Percentiles rank a stretch among this genome's conserved stretches.
These are phyloP conservation scores for Salticus scenicus DNA, from an alignment of 2,888 invertebrate species.

Conservation along the genomic window DNA sequence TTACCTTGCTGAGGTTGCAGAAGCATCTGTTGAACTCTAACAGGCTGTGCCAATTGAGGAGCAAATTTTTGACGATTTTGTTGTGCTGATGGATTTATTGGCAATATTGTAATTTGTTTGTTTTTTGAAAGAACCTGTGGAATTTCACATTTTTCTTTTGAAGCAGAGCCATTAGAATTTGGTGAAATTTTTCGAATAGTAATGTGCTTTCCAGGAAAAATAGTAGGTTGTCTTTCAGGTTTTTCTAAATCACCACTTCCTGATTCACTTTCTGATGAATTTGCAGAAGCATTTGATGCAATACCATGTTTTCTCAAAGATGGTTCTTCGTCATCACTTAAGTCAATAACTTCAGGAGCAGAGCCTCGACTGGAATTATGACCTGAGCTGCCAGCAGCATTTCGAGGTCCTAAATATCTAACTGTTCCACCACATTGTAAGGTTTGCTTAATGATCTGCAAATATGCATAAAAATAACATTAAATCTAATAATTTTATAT, in stretches of 20 bases:
- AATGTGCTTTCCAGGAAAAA: constrained; percentile 58
- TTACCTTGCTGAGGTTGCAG: constrained; percentile 64
- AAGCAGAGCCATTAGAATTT: constrained; percentile 18
- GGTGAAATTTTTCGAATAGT: constrained; percentile 57
- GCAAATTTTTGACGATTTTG: constrained; percentile 62
- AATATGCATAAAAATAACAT: not conserved
- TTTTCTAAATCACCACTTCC: constrained; percentile 48
- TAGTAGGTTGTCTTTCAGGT: constrained; percentile 19
- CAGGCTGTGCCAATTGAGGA: constrained; percentile 64
- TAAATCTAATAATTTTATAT: too few species aligned
- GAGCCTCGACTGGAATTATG: constrained; percentile 54
- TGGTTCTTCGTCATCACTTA: constrained; percentile 71
- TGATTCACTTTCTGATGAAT: constrained; percentile 62
- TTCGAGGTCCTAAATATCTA: constrained; percentile 58
- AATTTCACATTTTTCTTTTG: constrained; percentile 62
- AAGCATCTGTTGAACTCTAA: constrained; percentile 65
- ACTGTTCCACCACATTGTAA: constrained; percentile 71
- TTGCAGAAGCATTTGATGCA: constrained; percentile 54
- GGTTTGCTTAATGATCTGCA: constrained; percentile 69
- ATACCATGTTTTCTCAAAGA: constrained; percentile 36
- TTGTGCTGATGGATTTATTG: constrained; percentile 55
- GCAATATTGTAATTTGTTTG: constrained; percentile 62
- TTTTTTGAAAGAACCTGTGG: constrained; percentile 62
- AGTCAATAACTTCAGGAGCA: constrained; percentile 70
- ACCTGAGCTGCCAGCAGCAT: constrained; percentile 52